A percentile compares a stretch with the other conserved stretches of the same genome.
Evolutionary conservation across 2,888 invertebrate genomes (phyloP).

Genomic region (Vanessa cardui): DNA sequence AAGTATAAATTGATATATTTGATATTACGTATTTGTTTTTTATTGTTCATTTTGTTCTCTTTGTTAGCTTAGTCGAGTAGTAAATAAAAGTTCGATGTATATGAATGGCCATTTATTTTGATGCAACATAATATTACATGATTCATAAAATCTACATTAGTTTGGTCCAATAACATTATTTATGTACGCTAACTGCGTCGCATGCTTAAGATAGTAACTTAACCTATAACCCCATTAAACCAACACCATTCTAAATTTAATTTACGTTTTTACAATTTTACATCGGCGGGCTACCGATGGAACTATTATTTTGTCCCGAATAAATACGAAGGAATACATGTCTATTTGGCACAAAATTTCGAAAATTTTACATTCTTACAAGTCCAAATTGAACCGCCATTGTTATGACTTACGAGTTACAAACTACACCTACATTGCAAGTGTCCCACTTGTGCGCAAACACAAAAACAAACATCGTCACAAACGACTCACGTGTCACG

Average conservation of each 20-base stretch:
- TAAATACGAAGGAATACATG: conserved; percentile 58
- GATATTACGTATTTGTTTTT: neutral
- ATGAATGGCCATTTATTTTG: conserved; percentile 68
- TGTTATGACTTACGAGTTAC: conserved; percentile 13
- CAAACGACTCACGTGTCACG: conserved; percentile 9
- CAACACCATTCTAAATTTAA: conserved; percentile 64
- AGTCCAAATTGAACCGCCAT: conserved; percentile 16
- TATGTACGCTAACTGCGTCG: conserved; percentile 69
- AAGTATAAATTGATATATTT: neutral
- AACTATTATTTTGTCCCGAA: conserved; percentile 73
- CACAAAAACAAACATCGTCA: conserved; percentile 25
- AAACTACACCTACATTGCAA: conserved; percentile 46
- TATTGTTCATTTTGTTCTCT: neutral
- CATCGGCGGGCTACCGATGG: conserved; percentile 65
- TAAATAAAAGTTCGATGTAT: conserved; percentile 46
- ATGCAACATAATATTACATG: conserved; percentile 53
- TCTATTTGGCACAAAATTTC: conserved; percentile 82
- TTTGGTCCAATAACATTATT: conserved; percentile 69
- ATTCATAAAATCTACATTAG: conserved; percentile 73
- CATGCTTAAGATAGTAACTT: conserved; percentile 44
- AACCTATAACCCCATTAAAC: conserved; percentile 50
- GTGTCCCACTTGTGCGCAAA: conserved; percentile 37
- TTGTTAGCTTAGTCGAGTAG: neutral
- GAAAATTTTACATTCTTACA: conserved; percentile 27
- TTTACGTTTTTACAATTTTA: conserved; percentile 51